phyloP scores from a whole-genome alignment of 2,888 invertebrate species.

The Chironomus tentans region DNA sequence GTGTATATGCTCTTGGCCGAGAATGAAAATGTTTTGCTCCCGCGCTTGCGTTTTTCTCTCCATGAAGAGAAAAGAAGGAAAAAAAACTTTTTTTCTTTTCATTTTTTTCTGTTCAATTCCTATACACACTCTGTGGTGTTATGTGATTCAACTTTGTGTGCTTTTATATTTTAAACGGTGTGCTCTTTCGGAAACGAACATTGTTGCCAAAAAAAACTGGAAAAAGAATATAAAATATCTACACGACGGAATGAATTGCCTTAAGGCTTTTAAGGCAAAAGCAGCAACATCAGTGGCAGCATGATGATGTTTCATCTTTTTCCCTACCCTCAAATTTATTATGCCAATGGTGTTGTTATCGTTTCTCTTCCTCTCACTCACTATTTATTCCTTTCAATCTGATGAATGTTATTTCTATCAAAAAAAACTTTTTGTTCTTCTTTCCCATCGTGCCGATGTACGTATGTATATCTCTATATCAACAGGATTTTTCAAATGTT shows the following conservation, averaged over 20 bases:
- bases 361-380: neutral
- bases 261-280: neutral
- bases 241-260: neutral
- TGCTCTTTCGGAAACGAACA: neutral
- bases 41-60: constrained; percentile 8
- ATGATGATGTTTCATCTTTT: too few species aligned
- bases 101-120: neutral
- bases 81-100: neutral
- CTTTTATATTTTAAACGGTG: neutral
- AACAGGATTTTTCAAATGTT: neutral
- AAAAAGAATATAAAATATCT: neutral
- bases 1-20: neutral
- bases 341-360: neutral
- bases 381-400: neutral
- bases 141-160: too few species aligned
- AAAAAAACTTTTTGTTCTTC: neutral
- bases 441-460: neutral
- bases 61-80: neutral
- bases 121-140: neutral
- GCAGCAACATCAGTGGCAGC: too few species aligned
- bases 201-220: neutral
- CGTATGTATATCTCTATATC: neutral
- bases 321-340: too few species aligned
- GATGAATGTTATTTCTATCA: neutral
- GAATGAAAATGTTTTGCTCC: neutral